A percentile compares a stretch with the other conserved stretches of the same genome.
phyloP scores from a whole-genome alignment of 1,140 invertebrate genomes.

The Drosophila rufa region DNA sequence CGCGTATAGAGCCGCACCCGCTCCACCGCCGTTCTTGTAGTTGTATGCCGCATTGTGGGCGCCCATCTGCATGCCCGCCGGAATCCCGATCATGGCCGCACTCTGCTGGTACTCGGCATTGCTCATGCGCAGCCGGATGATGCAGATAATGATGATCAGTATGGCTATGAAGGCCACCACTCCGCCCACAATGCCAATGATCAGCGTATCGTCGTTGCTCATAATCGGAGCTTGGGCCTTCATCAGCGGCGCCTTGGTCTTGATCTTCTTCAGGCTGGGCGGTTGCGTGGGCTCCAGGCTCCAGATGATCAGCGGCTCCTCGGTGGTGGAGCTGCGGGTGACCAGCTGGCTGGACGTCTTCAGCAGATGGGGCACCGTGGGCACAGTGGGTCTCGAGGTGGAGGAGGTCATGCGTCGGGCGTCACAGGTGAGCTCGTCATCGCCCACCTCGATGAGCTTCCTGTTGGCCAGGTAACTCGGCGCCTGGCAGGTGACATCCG shows the following conservation, averaged over 20 bases:
- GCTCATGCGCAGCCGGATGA: conserved; percentile 90
- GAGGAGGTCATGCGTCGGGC: conserved; percentile 87
- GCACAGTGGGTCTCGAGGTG: conserved; percentile 82
- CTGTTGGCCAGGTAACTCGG: conserved; percentile 90
- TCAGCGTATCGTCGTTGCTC: conserved; percentile 94
- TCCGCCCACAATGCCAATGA: conserved; percentile 96
- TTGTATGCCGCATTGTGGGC: conserved; percentile 86
- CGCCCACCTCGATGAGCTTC: conserved; percentile 90
- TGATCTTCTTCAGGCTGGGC: conserved; percentile 86
- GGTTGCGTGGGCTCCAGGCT: conserved; percentile 89
- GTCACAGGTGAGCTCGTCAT: conserved; percentile 92
- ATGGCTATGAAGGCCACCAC: conserved; percentile 96
- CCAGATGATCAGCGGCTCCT: conserved; percentile 95
- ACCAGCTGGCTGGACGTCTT: conserved; percentile 85
- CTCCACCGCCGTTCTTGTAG: conserved; percentile 82
- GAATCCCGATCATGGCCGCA: conserved; percentile 87
- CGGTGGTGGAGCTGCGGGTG: conserved; percentile 87
- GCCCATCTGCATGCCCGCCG: conserved; percentile 85
- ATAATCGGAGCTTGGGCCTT: conserved; percentile 87
- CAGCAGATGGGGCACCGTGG: conserved; percentile 65
- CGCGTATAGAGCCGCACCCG: conserved; percentile 85
- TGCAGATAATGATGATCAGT: conserved; percentile 94
- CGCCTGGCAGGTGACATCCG: conserved; percentile 88
- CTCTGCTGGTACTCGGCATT: conserved; percentile 89
- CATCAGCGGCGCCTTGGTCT: conserved; percentile 87